phyloP scores from a whole-genome alignment of 2,797 vertebrate species.

The Ficedula albicollis region DNA sequence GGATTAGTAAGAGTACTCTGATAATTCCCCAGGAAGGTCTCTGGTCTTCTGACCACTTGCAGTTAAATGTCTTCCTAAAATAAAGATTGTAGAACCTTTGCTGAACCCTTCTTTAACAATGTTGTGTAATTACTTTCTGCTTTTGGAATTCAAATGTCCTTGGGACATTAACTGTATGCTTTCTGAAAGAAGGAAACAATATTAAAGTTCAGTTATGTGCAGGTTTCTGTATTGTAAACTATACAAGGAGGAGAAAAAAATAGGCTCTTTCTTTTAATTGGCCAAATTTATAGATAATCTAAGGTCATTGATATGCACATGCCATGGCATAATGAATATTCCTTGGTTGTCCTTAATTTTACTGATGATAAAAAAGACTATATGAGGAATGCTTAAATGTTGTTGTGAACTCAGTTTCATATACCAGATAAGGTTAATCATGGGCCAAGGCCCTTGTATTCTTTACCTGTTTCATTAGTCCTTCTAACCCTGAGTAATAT shows the following conservation, averaged over 20 bases:
- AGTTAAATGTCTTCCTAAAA: not conserved
- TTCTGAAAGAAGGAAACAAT: not conserved
- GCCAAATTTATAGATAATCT: not conserved
- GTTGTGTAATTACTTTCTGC: not conserved
- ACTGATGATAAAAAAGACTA: not conserved
- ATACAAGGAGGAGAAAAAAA: not conserved
- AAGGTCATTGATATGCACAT: not conserved
- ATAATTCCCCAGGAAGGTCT: not conserved
- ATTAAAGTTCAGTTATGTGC: not conserved
- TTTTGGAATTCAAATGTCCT: not conserved
- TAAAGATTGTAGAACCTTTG: not conserved
- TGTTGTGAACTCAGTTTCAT: not conserved
- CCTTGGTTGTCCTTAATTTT: not conserved
- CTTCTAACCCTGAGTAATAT: not conserved
- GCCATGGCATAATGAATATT: not conserved
- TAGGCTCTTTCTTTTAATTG: accelerated
- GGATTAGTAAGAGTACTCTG: not conserved
- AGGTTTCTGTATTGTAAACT: not conserved
- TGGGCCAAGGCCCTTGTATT: not conserved
- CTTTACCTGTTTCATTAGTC: not conserved
- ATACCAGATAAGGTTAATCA: not conserved
- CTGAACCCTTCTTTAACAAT: not conserved
- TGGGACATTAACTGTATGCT: not conserved
- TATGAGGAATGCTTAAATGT: not conserved
- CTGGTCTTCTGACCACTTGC: not conserved